These are phyloP conservation scores for Sebastes cheni DNA, from an alignment of 2,797 vertebrate genomes.

Conservation along the genomic window DNA sequence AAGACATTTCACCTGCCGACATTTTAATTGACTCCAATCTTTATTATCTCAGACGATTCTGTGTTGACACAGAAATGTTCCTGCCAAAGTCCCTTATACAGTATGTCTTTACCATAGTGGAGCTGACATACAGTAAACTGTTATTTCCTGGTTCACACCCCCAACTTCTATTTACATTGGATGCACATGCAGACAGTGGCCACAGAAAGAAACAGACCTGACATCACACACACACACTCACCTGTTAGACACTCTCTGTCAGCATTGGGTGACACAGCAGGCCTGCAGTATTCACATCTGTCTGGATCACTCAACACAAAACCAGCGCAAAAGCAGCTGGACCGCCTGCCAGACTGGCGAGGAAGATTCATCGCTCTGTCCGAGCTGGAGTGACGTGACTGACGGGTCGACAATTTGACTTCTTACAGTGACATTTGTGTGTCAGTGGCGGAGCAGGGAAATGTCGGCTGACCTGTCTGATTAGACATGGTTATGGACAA, in stretches of 20 bases:
- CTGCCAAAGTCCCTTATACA: not conserved
- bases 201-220: constrained; percentile 29
- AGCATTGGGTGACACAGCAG: constrained; percentile 56
- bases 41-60: not conserved
- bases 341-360: not conserved
- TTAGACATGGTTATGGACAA: not conserved
- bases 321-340: not conserved
- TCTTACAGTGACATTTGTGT: constrained; percentile 4
- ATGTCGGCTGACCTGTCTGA: not conserved
- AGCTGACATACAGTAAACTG: not conserved
- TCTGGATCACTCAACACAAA: constrained; percentile 50
- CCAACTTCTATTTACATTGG: too few relatives aligned
- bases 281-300: constrained; percentile 59
- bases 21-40: not conserved
- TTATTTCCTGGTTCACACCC: too few relatives aligned
- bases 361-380: constrained; percentile 22
- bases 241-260: constrained; percentile 58
- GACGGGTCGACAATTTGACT: constrained; percentile 3
- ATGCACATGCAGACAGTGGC: not conserved
- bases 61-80: constrained; percentile 2
- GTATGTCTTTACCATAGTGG: not conserved
- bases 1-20: constrained; percentile 11
- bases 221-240: constrained; percentile 26
- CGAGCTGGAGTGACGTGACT: constrained; percentile 3
- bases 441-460: not conserved